A percentile compares a stretch with the other conserved stretches of the same genome.
Conservation (phyloP, 2,113 vertebrate species). For the Campylomormyrus tamandua region DNA sequence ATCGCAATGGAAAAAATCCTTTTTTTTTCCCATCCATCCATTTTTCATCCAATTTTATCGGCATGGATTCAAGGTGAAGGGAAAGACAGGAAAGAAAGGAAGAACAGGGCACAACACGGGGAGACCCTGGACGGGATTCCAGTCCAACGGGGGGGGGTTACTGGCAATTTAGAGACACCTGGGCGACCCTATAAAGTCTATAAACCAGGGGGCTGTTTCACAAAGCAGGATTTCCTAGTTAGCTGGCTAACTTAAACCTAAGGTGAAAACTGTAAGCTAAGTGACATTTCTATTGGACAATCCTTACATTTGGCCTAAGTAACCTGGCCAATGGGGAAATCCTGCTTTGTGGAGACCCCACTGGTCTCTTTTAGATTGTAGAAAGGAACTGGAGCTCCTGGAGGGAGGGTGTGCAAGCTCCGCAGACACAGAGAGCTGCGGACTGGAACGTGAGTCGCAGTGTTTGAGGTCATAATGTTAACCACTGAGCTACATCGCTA, state of each 20-base stretch:
- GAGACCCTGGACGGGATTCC: not conserved
- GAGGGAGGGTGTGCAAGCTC: not conserved
- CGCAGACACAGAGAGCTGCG: not conserved
- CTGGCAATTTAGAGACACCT: not conserved
- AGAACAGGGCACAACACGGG: not conserved
- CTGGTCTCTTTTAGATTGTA: not conserved
- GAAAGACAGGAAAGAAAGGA: not conserved
- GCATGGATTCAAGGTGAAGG: not conserved
- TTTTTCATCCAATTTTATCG: not conserved
- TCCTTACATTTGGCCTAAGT: not conserved
- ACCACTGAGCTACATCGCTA: not conserved
- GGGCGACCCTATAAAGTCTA: not conserved
- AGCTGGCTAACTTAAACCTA: not conserved
- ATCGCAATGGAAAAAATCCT: not conserved
- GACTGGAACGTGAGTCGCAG: not conserved
- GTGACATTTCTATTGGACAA: not conserved
- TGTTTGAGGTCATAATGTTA: not conserved
- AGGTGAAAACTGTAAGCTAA: not conserved
- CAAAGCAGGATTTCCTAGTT: not conserved
- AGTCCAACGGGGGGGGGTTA: not conserved
- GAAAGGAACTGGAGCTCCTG: not conserved
- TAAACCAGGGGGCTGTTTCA: not conserved
- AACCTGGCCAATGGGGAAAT: too few relatives aligned
- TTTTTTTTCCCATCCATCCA: not conserved
- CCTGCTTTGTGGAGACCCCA: too few relatives aligned